Base-by-base conservation (phyloP, 1,140 invertebrate genomes). In the Psix sp. region DNA sequence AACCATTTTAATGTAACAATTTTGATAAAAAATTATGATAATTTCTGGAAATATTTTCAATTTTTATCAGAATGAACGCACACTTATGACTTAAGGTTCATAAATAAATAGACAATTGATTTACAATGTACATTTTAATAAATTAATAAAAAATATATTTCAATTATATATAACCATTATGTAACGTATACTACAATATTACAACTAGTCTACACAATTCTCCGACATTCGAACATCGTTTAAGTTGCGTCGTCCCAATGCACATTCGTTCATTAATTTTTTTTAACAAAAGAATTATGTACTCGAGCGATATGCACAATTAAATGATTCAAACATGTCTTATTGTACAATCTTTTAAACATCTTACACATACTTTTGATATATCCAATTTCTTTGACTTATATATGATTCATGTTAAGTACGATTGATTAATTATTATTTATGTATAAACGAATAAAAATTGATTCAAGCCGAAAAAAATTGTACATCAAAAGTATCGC, bases 141-240 rank as follows among this genome's bases (percentile, higher is more conserved):
- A 66, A 66, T 66, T 66, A 56, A 21, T 54, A 63, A 52, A 62
- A 63, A 52, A 62, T 63, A 63, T 63, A 52, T 42, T 52, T 52
- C 4, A 63, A 43, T 26, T 29, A 36, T 21, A 39, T 65, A 46
- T 43, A 54, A 54, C 15, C 3, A 38, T 45, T 38, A 62, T 51
- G 35, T 16, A 62, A 5, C 13, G 5, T 54, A 2, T 7, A 13
- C 29, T 43, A 48, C 38, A 24, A 42, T 43, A 51, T 52, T 17
- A 52, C 17, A 62, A 18, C 45, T 54, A 36, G 38, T 24, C 40
- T 46, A 56, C 13, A 35, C 1, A 17, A 42, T 52, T n/a, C n/a
- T n/a, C n/a, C n/a, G n/a, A n/a, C n/a, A n/a, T n/a, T n/a, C n/a
- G 18, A 36, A 36, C 1, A 24, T 18, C 1, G 9, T 51, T 18